Evolutionary conservation across 2,888 invertebrate genomes (phyloP), one percentile per base, ranked within the genome.

Genomic region (Oligia strigilis): DNA sequence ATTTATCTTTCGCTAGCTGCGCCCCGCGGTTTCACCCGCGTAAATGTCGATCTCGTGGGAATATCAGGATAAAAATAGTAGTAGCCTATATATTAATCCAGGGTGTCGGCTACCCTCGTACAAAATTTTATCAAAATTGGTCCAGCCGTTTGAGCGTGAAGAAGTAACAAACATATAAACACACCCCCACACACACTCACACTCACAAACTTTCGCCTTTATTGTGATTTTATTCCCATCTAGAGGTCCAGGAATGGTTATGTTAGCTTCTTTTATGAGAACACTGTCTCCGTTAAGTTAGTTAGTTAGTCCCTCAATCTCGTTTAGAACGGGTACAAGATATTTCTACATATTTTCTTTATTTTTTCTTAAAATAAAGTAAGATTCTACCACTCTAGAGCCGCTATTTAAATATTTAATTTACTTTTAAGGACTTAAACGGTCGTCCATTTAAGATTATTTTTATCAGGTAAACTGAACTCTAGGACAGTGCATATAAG

Each of bases 351-450:
- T 2, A 40, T 60, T 49, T 70, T 58, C 23, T 81, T 67, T 52
- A 9, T n/a, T 75, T 75, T 72, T 71, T 75, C 75, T 1, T 66
- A 17, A 66, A 70, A 55, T 60, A 4, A 73, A 40, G 19, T 36
- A 60, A 75, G 46, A 77, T 84, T 87, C 75, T 49, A 75, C 84
- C 40, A 72, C 55, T 87, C 46, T 78, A 83, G 73, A 75, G 72
- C 66, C n/a, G 40, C 78, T 71, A 78, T 78, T 87, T 77, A 72
- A 84, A 74, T 79, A 64, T 85, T 70, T 72, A 85, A 85, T 85
- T 80, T 72, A 77, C 78, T 73, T 74, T 49, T 72, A 80, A 55
- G 60, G 52, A 72, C n/a, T 36, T 65, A 80, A 79, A 71, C 49
- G 64, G 29, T 77, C 60, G 29, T 36, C 29, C 49, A 64, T 73